A percentile compares a stretch with the other conserved stretches of the same genome.
Evolutionary conservation across 2,888 invertebrate genomes (phyloP).

Genomic region (Melinaea menophilus): DNA sequence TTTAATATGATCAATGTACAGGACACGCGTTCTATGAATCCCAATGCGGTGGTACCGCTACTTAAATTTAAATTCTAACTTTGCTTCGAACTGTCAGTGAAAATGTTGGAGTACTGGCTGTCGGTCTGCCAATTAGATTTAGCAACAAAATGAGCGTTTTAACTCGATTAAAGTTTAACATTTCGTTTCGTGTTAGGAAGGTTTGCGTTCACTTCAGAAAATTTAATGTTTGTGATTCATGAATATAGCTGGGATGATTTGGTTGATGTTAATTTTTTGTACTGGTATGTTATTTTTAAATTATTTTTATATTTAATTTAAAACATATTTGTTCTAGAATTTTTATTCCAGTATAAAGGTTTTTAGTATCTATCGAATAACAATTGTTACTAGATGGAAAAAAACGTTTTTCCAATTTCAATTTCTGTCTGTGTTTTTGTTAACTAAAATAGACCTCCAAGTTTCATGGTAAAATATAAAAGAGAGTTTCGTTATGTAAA

Average conservation of each 20-base stretch:
- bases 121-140: conserved; percentile 64
- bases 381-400: too few relatives aligned
- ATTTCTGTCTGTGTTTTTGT: too few relatives aligned
- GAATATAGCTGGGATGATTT: conserved; percentile 62
- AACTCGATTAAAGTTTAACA: conserved; percentile 57
- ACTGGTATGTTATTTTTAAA: conserved; percentile 52
- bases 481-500: too few relatives aligned
- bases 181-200: conserved; percentile 60
- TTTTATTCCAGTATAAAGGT: conserved; percentile 3
- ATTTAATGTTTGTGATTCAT: conserved; percentile 52
- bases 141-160: conserved; percentile 68
- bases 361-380: too few relatives aligned
- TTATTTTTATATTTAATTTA: background rate
- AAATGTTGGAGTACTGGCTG: conserved; percentile 66
- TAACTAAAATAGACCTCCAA: too few relatives aligned
- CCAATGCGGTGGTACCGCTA: conserved; percentile 71
- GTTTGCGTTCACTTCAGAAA: conserved; percentile 51
- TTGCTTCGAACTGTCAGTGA: conserved; percentile 61
- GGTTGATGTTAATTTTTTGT: conserved; percentile 54
- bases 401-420: too few relatives aligned
- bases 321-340: background rate
- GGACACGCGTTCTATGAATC: conserved; percentile 57
- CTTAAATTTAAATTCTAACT: conserved; percentile 72
- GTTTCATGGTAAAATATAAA: too few relatives aligned
- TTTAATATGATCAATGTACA: conserved; percentile 66